Evolutionary conservation across 2,888 invertebrate genomes (phyloP).

Genomic region (Drosophila testacea): DNA sequence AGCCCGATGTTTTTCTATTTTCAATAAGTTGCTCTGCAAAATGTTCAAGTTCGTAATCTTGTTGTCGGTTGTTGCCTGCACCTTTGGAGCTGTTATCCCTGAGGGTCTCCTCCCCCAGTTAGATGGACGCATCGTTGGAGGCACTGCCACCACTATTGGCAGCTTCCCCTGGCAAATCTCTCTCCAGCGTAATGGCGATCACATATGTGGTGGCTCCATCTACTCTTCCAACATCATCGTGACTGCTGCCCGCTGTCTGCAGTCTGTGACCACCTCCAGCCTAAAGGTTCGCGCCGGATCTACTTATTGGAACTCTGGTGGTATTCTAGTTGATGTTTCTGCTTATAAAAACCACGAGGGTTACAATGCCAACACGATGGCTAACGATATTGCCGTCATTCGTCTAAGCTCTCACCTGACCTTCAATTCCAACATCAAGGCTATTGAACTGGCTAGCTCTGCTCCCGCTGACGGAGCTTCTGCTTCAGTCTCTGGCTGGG

Average conservation of each 20-base stretch:
- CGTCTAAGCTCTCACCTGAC: slow-evolving; percentile 85
- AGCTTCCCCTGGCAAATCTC: slow-evolving; percentile 80
- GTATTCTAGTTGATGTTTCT: slow-evolving; percentile 49
- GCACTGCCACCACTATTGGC: slow-evolving; percentile 63
- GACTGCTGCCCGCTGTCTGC: slow-evolving; percentile 88
- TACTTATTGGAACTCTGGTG: slow-evolving; percentile 82
- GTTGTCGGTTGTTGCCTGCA: slow-evolving; percentile 64
- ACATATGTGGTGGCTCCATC: slow-evolving; percentile 87
- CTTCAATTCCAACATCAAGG: slow-evolving; percentile 82
- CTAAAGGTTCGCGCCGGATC: slow-evolving; percentile 86
- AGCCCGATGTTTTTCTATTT: slow-evolving; percentile 1
- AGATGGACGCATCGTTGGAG: slow-evolving; percentile 82
- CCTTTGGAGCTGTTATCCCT: slow-evolving; percentile 66
- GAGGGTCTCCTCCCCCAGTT: slow-evolving; percentile 70
- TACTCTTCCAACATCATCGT: slow-evolving; percentile 85
- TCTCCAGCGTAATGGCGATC: slow-evolving; percentile 82
- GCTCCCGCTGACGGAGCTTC: slow-evolving; percentile 49
- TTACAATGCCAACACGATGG: slow-evolving; percentile 85
- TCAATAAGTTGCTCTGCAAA: slow-evolving; percentile 3
- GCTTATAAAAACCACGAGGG: slow-evolving; percentile 66
- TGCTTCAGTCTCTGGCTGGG: slow-evolving; percentile 75
- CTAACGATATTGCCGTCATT: slow-evolving; percentile 87
- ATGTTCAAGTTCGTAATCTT: slow-evolving; percentile 74
- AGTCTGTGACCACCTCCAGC: slow-evolving; percentile 58
- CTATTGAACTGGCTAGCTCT: slow-evolving; percentile 83